phyloP scores from a whole-genome alignment of 1,140 invertebrate species.

The Pygmarrhopalites habei region DNA sequence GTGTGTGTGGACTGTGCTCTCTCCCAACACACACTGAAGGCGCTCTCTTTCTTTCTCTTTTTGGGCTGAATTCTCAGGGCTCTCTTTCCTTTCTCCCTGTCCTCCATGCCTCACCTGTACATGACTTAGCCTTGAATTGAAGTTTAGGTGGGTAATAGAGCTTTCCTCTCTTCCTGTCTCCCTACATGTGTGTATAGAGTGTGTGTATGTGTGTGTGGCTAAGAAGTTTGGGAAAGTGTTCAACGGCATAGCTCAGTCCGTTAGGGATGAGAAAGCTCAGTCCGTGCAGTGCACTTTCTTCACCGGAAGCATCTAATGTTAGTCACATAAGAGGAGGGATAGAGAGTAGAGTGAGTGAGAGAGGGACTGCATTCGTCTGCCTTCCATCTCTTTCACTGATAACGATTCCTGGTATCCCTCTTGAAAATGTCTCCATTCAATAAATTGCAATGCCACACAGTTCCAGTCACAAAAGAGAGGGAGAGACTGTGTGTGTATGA shows the following conservation, averaged over 20 bases:
- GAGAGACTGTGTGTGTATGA: not conserved
- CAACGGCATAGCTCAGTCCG: too few species aligned
- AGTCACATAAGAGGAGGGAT: not conserved
- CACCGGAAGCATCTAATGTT: constrained; percentile 14
- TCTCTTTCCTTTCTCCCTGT: not conserved
- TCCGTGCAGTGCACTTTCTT: constrained; percentile 9
- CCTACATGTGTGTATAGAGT: too few species aligned
- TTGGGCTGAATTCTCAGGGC: too few species aligned
- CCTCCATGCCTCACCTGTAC: constrained; percentile 7
- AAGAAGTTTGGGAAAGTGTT: too few species aligned
- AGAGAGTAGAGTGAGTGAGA: too few species aligned
- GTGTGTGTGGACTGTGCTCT: not conserved
- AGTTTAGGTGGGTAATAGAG: too few species aligned
- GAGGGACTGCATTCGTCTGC: constrained; percentile 2
- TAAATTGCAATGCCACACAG: constrained; percentile 12
- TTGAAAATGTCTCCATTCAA: constrained; percentile 8
- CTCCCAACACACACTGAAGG: not conserved
- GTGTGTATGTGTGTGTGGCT: too few species aligned
- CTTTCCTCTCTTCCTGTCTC: too few species aligned
- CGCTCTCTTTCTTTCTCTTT: too few species aligned
- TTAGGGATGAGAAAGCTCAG: not conserved
- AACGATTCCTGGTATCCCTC: not conserved
- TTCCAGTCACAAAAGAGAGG: too few species aligned
- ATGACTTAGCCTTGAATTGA: not conserved
- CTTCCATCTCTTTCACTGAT: constrained; percentile 1